Conservation (phyloP, 1,140 invertebrate species). For the Drosophila sulfurigaster region DNA sequence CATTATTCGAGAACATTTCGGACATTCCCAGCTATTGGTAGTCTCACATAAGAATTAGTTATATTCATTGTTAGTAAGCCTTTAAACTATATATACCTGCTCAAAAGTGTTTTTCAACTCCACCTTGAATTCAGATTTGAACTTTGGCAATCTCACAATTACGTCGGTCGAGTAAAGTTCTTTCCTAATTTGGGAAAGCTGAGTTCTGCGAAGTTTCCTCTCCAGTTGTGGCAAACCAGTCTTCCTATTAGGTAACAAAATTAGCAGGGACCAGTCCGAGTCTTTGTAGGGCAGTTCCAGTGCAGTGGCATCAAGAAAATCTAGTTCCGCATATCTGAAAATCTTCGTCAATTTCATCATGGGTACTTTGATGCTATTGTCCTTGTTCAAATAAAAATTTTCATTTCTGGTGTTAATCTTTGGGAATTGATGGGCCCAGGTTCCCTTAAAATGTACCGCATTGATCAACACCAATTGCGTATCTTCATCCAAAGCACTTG, state of each 20-base stretch:
- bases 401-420: slow-evolving; percentile 50
- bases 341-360: slow-evolving; percentile 86
- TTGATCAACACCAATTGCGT: slow-evolving; percentile 87
- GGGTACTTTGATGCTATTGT: slow-evolving; percentile 72
- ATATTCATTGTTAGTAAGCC: neutral
- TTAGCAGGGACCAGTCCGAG: too few relatives aligned
- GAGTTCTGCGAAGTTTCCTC: slow-evolving; percentile 84
- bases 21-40: slow-evolving; percentile 16
- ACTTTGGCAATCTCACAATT: slow-evolving; percentile 87
- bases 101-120: slow-evolving; percentile 86
- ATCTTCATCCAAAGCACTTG: slow-evolving; percentile 55
- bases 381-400: slow-evolving; percentile 62
- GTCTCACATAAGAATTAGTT: neutral
- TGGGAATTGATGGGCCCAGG: slow-evolving; percentile 66
- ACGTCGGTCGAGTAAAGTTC: slow-evolving; percentile 80
- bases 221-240: slow-evolving; percentile 85
- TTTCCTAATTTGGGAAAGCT: slow-evolving; percentile 70
- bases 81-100: slow-evolving; percentile 81
- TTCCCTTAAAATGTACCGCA: slow-evolving; percentile 88
- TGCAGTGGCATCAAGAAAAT: slow-evolving; percentile 60
- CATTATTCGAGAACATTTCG: too few relatives aligned
- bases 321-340: slow-evolving; percentile 65
- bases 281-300: slow-evolving; percentile 68
- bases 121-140: slow-evolving; percentile 87
- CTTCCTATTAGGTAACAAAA: too few relatives aligned